A percentile compares a stretch with the other conserved stretches of the same genome.
phyloP scores from a whole-genome alignment of 1,140 invertebrate genomes.

The Adelges cooleyi region DNA sequence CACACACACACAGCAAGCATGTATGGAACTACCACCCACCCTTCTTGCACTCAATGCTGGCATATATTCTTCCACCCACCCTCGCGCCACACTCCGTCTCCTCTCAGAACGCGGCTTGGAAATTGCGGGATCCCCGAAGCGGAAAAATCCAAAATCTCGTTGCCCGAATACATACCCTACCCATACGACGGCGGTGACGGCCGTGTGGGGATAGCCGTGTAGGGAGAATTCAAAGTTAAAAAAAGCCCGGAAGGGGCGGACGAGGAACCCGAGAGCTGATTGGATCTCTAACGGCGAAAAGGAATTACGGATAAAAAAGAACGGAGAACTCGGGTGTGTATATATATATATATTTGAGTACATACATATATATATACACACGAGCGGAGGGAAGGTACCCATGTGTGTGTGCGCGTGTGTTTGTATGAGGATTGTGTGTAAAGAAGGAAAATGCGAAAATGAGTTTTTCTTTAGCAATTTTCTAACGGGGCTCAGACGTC shows the following conservation, averaged over 20 bases:
- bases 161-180: background rate
- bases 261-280: constrained; percentile 19
- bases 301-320: constrained; percentile 27
- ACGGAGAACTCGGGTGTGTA: constrained; percentile 1
- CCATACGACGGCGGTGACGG: background rate
- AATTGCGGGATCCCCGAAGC: constrained; percentile 22
- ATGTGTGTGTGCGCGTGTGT: background rate
- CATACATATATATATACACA: background rate
- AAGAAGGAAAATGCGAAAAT: constrained; percentile 27
- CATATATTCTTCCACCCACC: constrained; percentile 4
- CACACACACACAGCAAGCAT: background rate
- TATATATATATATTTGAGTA: background rate
- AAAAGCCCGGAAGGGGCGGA: constrained; percentile 25
- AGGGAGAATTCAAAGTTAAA: constrained; percentile 16
- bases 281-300: constrained; percentile 28
- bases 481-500: constrained; percentile 26
- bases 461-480: constrained; percentile 27
- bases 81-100: background rate
- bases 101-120: background rate
- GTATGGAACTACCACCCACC: background rate
- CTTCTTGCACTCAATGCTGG: background rate
- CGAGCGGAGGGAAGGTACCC: background rate
- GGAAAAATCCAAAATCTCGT: constrained; percentile 27
- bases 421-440: constrained; percentile 5
- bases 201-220: background rate